Percentiles rank a stretch among this genome's conserved stretches.
These are phyloP conservation scores for Sinodicranocentrus sp. DNA, from an alignment of 2,888 invertebrate species.

Conservation along the genomic window DNA sequence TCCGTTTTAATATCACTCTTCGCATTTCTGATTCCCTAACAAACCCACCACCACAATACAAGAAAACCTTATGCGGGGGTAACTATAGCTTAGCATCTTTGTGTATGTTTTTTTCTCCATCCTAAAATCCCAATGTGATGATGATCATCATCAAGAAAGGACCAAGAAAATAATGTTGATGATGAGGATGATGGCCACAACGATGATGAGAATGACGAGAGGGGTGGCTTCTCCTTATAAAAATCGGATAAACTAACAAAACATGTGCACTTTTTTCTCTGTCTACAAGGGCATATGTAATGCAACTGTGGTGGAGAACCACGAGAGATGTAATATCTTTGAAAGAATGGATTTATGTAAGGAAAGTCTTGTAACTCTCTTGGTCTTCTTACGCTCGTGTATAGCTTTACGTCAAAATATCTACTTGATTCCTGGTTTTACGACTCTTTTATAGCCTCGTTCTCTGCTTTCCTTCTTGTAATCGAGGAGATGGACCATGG, in stretches of 20 bases:
- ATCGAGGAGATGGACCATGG: not conserved
- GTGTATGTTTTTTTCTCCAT: not conserved
- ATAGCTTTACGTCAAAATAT: constrained; percentile 49
- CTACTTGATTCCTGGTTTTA: constrained; percentile 56
- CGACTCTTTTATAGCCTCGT: constrained; percentile 47
- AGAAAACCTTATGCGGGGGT: no score
- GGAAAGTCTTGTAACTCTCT: constrained; percentile 2
- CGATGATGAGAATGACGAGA: constrained; percentile 49
- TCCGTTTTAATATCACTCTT: constrained; percentile 61
- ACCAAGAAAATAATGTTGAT: constrained; percentile 18
- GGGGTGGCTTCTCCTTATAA: constrained; percentile 40
- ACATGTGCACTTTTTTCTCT: constrained; percentile 26
- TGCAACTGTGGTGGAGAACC: not conserved
- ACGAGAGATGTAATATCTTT: not conserved
- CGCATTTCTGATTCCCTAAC: not conserved
- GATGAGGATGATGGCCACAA: constrained; percentile 7
- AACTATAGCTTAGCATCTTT: not conserved
- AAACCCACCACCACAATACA: no score
- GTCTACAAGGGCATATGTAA: not conserved
- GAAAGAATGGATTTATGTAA: constrained; percentile 29
- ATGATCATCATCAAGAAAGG: constrained; percentile 29
- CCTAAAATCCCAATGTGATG: no score
- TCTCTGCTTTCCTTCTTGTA: not conserved
- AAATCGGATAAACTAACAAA: constrained; percentile 38
- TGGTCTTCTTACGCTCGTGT: constrained; percentile 4